A percentile compares a stretch with the other conserved stretches of the same genome.
phyloP scores from a whole-genome alignment of 2,888 invertebrate species.

The Agriopis aurantiaria region DNA sequence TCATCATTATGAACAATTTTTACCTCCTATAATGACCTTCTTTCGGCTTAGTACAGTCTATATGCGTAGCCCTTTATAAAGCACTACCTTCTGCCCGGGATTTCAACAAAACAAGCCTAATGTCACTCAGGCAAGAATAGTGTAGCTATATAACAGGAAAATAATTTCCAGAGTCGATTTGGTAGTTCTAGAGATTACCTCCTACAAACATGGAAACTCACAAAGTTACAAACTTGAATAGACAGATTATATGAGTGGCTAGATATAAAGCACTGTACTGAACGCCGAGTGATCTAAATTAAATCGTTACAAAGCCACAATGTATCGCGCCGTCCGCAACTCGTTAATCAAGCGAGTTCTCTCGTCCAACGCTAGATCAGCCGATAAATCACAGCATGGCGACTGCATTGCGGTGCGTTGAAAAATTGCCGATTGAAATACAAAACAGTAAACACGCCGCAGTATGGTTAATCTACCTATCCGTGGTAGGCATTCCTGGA shows the following conservation, averaged over 20 bases:
- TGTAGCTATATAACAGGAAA: no score
- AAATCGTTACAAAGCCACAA: constrained; percentile 19
- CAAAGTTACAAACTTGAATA: no score
- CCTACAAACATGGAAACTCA: no score
- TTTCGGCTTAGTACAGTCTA: no score
- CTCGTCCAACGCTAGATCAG: constrained; percentile 52
- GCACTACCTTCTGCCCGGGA: no score
- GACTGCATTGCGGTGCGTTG: constrained; percentile 77
- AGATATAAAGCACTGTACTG: background rate
- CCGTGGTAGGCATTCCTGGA: constrained; percentile 26
- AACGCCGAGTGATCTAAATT: constrained; percentile 8
- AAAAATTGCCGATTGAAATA: constrained; percentile 79
- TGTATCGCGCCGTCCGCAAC: constrained; percentile 19
- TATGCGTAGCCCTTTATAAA: no score
- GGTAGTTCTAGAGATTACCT: no score
- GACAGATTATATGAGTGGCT: background rate
- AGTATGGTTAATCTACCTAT: constrained; percentile 49
- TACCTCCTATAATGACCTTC: no score
- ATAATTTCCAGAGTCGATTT: no score
- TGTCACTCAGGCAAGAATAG: no score
- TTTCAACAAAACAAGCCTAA: no score
- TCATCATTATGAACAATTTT: no score
- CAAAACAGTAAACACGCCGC: constrained; percentile 63
- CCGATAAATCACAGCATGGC: constrained; percentile 39
- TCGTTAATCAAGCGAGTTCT: constrained; percentile 46